Conservation (phyloP, 23 tunicate species). For the Halocynthia roretzi region DNA sequence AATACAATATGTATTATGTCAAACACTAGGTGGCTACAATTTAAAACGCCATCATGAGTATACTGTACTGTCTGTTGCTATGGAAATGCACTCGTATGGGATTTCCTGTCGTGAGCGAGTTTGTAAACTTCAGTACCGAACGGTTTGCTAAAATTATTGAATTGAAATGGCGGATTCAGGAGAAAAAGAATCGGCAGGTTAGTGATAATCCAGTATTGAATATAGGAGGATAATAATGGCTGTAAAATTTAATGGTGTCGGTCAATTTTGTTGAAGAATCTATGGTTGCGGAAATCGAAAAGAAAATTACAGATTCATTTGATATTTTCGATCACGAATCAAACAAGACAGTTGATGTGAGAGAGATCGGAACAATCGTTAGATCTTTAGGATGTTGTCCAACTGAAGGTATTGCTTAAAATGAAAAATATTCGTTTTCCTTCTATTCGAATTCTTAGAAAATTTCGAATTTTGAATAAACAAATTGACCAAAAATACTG, state of each 20-base stretch:
- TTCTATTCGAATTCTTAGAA: not conserved
- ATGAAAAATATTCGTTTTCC: not conserved
- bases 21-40: no score
- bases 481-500: not conserved
- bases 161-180: slow-evolving; percentile 26
- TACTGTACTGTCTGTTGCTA: no score
- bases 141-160: not conserved
- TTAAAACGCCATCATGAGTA: no score
- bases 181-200: slow-evolving; percentile 47
- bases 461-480: not conserved
- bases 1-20: no score
- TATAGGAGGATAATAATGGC: slow-evolving; percentile 1
- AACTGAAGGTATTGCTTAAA: slow-evolving; percentile 67
- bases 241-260: not conserved
- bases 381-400: slow-evolving; percentile 98
- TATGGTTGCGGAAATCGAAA: slow-evolving; percentile 88
- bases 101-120: no score
- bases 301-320: slow-evolving; percentile 89
- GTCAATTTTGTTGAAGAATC: slow-evolving; percentile 47
- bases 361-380: slow-evolving; percentile 98
- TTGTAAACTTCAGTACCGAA: no score
- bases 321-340: slow-evolving; percentile 92
- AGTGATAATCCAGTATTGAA: not conserved
- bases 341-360: slow-evolving; percentile 94
- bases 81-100: no score